Base-by-base conservation (phyloP, 2,797 vertebrate genomes). In the Galago senegalensis region DNA sequence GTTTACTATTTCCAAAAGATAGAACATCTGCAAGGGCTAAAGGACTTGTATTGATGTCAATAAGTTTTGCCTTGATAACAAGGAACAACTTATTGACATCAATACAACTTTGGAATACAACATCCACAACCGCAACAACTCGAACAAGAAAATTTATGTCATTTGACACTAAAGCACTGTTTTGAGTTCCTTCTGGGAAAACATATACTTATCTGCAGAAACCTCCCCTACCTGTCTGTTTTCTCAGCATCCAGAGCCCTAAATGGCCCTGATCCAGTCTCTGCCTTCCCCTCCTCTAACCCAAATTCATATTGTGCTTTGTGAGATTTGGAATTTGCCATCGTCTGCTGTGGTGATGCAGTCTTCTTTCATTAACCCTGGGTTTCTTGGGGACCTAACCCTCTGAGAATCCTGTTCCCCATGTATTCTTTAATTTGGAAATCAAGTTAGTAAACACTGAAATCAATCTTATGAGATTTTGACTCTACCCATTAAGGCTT, bases 381-480 rank as follows among this genome's bases (percentile, higher is more conserved):
- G 5, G 31, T 79, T 69, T 92, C 92, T 60, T 43, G 69, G 92
- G 82, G 67, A 90, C 58, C 63, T 67, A 40, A 31, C 13, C 61
- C 79, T 89, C 60, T 0, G 14, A 93, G 92, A 75, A 34, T 37
- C 31, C 49, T 20, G 5, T 8, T 91, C 83, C 86, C 80, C 23
- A 93, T 58, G 40, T 63, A 21, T 76, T 67, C n/a, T 60, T 10
- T 73, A 81, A 79, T 82, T 87, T 76, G 9, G 13, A 9, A 37
- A 37, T 72, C 3, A 86, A 56, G 20, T 37, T 63, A 80, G 11
- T 69, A 96, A 95, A 91, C n/a, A 95, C 58, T 37, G 58, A 75
- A 81, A 61, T 5, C 21, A 53, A 60, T 3, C 79, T 88, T 70
- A 29, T 16, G 69, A 87, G 77, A 76, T 34, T 81, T 81, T 7